A percentile compares a stretch with the other conserved stretches of the same genome.
phyloP scores from a whole-genome alignment of 2,797 vertebrate genomes.

The Characodon lateralis region DNA sequence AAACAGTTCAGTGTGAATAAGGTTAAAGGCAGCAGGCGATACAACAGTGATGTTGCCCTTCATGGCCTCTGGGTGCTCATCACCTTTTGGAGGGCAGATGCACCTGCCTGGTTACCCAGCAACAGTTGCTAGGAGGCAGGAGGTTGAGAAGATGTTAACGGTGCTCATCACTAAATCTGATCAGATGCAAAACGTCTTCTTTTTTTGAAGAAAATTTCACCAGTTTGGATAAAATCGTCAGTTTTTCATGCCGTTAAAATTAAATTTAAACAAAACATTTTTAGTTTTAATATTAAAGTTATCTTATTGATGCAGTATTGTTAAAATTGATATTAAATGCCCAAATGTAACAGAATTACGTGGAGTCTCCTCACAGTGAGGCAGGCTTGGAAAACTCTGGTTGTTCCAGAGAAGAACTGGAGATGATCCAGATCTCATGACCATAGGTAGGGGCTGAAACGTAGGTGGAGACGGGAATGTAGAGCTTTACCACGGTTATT shows the following conservation, averaged over 20 bases:
- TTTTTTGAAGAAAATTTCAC: background rate
- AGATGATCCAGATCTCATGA: background rate
- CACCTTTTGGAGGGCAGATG: slow-evolving; percentile 4
- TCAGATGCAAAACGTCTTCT: background rate
- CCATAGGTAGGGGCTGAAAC: background rate
- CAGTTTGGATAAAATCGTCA: background rate
- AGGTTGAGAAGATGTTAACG: slow-evolving; percentile 10
- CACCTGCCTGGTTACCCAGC: slow-evolving; percentile 46
- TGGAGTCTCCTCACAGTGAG: too few relatives aligned
- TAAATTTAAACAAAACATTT: background rate
- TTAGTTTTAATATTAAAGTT: background rate
- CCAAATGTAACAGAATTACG: too few relatives aligned
- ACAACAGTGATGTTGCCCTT: background rate
- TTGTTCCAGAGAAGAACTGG: background rate
- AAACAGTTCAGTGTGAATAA: background rate
- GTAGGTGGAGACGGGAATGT: background rate
- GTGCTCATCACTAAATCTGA: background rate
- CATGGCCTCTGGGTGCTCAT: slow-evolving; percentile 12
- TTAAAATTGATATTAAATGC: background rate
- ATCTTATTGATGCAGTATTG: background rate
- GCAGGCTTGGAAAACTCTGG: background rate
- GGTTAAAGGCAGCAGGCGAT: background rate
- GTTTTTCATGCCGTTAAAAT: background rate
- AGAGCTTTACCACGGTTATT: background rate
- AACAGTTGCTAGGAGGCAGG: slow-evolving; percentile 58